Conservation (phyloP, 2,797 vertebrate genomes). For the Bradypus variegatus region DNA sequence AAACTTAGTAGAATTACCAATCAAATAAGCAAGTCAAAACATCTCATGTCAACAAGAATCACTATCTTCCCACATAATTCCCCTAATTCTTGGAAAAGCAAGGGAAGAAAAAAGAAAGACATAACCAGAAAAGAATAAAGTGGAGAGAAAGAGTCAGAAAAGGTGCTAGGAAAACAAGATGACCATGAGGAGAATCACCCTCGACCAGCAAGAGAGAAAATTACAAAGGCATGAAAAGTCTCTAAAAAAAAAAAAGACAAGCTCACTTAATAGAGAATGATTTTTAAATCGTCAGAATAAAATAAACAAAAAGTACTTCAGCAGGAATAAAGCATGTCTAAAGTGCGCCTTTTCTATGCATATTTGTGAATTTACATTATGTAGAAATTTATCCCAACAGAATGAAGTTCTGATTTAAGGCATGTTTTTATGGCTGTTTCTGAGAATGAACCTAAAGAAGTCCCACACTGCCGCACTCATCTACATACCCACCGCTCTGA, state of each 20-base stretch:
- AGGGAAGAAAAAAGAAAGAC: too few relatives aligned
- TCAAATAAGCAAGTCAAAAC: background rate
- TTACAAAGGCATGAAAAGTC: background rate
- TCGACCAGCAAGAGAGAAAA: background rate
- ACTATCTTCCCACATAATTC: background rate
- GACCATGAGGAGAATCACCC: background rate
- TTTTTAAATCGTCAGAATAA: constrained; percentile 1
- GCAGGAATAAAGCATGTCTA: background rate
- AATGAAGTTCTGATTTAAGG: constrained; percentile 1
- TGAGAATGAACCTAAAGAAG: background rate
- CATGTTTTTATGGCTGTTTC: background rate
- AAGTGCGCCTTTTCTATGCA: background rate
- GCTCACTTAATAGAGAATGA: background rate
- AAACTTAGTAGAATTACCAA: background rate
- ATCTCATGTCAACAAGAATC: background rate
- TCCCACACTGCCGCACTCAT: background rate
- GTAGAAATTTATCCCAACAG: constrained; percentile 4
- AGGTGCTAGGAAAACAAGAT: constrained; percentile 1
- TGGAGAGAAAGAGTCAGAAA: background rate
- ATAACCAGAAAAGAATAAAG: background rate
- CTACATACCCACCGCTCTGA: background rate
- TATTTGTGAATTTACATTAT: background rate
- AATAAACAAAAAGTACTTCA: background rate
- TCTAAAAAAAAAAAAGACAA: background rate
- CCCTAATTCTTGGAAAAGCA: background rate